These are phyloP conservation scores for Nudaria mundana DNA, from an alignment of 2,888 invertebrate species.

Conservation along the genomic window DNA sequence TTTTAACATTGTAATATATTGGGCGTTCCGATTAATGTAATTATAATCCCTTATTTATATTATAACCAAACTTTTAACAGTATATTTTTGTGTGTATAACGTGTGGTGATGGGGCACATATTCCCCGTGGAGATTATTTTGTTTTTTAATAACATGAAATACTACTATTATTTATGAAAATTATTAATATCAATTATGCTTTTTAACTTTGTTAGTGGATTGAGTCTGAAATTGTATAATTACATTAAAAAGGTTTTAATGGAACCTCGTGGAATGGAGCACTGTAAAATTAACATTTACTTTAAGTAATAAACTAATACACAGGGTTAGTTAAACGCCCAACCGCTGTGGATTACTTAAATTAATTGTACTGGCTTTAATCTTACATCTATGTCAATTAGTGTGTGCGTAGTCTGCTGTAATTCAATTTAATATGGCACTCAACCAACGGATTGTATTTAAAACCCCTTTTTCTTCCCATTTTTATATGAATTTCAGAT, in stretches of 20 bases:
- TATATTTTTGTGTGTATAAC: too few species aligned
- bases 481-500: too few species aligned
- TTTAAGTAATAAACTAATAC: slow-evolving; percentile 22
- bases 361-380: slow-evolving; percentile 34
- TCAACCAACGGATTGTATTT: neutral
- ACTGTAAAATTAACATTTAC: slow-evolving; percentile 12
- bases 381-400: neutral
- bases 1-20: too few species aligned
- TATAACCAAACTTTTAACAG: too few species aligned
- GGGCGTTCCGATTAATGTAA: too few species aligned
- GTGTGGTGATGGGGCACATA: too few species aligned
- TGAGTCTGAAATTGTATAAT: slow-evolving; percentile 4
- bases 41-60: too few species aligned
- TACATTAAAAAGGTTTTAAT: slow-evolving; percentile 19
- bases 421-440: neutral
- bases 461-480: neutral
- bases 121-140: too few species aligned
- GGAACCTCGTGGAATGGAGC: slow-evolving; percentile 6
- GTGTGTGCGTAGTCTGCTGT: neutral
- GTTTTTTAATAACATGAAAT: too few species aligned
- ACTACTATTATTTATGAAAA: too few species aligned
- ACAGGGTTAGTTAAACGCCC: slow-evolving; percentile 22
- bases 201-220: slow-evolving; percentile 7
- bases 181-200: too few species aligned
- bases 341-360: slow-evolving; percentile 34